A percentile compares a stretch with the other conserved stretches of the same genome.
phyloP scores from a whole-genome alignment of 2,888 invertebrate genomes.

The Antheraea yamamai region DNA sequence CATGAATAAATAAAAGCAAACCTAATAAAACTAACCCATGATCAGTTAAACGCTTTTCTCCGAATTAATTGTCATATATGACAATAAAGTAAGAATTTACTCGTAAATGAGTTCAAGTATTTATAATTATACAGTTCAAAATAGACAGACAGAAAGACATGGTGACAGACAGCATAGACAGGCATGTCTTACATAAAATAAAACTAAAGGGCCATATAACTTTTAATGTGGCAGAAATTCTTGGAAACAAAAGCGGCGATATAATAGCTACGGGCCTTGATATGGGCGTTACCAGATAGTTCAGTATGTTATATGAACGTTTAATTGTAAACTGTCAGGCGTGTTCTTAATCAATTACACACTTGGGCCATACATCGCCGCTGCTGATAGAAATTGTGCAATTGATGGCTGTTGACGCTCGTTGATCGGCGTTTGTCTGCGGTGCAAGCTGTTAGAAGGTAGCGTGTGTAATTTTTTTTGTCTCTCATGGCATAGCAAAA shows the following conservation, averaged over 20 bases:
- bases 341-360: constrained; percentile 31
- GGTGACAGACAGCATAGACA: neutral
- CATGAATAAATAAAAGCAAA: neutral
- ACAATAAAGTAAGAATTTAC: neutral
- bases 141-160: neutral
- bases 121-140: neutral
- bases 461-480: neutral
- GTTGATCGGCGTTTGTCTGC: constrained; percentile 32
- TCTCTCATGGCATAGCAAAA: no score
- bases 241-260: neutral
- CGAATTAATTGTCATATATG: neutral
- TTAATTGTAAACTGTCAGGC: constrained; percentile 19
- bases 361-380: constrained; percentile 20
- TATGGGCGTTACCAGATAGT: constrained; percentile 12
- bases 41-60: neutral
- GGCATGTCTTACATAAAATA: neutral
- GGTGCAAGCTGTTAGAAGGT: neutral
- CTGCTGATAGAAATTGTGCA: constrained; percentile 46
- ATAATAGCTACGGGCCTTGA: neutral
- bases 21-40: neutral
- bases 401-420: constrained; percentile 46
- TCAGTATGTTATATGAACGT: constrained; percentile 7
- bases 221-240: neutral
- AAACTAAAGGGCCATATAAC: neutral
- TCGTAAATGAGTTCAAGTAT: neutral